A percentile compares a stretch with the other conserved stretches of the same genome.
phyloP scores from a whole-genome alignment of 2,888 invertebrate genomes.

The Lasioglossum lativentre region DNA sequence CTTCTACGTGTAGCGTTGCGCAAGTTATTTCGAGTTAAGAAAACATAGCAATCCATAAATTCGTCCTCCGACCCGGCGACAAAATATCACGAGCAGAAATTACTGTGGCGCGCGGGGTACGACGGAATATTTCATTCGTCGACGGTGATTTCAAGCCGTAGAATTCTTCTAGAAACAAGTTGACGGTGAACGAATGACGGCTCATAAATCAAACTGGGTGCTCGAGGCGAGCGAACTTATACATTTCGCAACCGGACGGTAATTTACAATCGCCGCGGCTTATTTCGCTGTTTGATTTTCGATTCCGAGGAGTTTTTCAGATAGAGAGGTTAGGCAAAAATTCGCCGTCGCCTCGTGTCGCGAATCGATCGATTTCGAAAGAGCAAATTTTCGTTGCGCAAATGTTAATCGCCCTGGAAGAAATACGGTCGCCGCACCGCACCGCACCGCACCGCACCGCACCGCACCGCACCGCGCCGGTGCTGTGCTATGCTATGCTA shows the following conservation, averaged over 20 bases:
- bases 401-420: neutral
- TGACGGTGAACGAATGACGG: neutral
- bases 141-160: slow-evolving; percentile 1
- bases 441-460: no score
- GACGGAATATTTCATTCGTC: slow-evolving; percentile 3
- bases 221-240: neutral
- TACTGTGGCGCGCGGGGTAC: neutral
- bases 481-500: neutral
- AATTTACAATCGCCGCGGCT: slow-evolving; percentile 11
- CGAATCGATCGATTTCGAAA: neutral
- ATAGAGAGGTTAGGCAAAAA: neutral
- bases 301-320: neutral
- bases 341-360: neutral
- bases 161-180: slow-evolving; percentile 10
- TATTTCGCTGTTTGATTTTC: neutral
- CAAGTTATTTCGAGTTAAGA: neutral
- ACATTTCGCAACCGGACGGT: neutral
- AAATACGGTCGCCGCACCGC: neutral
- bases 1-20: neutral
- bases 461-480: no score
- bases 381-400: neutral
- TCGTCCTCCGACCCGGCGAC: neutral
- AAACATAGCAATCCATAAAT: neutral
- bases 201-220: slow-evolving; percentile 5
- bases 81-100: slow-evolving; percentile 1